Evolutionary conservation across 53 echinoderm and acorn worm genomes (phyloP).

Genomic region (Echinometra lucunter): DNA sequence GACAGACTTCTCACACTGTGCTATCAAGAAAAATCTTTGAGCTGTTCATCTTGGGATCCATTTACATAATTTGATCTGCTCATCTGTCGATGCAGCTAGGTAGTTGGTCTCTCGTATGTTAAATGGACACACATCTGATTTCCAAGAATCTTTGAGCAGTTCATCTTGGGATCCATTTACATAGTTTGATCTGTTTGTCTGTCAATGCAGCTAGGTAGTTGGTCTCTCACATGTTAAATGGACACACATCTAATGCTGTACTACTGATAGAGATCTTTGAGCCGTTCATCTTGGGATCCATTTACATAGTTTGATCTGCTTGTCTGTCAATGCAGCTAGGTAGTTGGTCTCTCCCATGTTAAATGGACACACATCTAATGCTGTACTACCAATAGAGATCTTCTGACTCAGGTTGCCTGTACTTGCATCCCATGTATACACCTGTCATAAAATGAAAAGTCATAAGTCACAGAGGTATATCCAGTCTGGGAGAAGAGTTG

Average conservation of each 20-base stretch:
- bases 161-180: not conserved
- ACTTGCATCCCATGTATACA: constrained; percentile 85
- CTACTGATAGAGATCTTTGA: constrained; percentile 30
- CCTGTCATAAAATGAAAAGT: constrained; percentile 66
- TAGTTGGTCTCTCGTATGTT: constrained; percentile 68
- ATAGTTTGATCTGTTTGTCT: too few species aligned
- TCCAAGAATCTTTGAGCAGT: not conserved
- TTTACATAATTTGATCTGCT: constrained; percentile 82
- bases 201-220: too few species aligned
- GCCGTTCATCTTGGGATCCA: constrained; percentile 71
- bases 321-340: constrained; percentile 91
- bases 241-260: constrained; percentile 78
- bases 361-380: constrained; percentile 90
- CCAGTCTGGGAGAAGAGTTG: too few species aligned
- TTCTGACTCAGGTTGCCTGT: constrained; percentile 80
- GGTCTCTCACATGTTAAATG: not conserved
- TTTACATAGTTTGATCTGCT: constrained; percentile 86
- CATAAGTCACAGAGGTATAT: not conserved
- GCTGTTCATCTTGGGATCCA: constrained; percentile 74
- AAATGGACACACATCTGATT: constrained; percentile 88
- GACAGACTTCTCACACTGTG: too few species aligned
- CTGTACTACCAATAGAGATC: constrained; percentile 76
- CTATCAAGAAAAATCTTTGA: too few species aligned
- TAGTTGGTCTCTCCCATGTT: constrained; percentile 71
- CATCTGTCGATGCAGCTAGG: constrained; percentile 85